These are phyloP conservation scores for Amblyopsis rosae DNA, from an alignment of 2,113 vertebrate species.

Conservation along the genomic window DNA sequence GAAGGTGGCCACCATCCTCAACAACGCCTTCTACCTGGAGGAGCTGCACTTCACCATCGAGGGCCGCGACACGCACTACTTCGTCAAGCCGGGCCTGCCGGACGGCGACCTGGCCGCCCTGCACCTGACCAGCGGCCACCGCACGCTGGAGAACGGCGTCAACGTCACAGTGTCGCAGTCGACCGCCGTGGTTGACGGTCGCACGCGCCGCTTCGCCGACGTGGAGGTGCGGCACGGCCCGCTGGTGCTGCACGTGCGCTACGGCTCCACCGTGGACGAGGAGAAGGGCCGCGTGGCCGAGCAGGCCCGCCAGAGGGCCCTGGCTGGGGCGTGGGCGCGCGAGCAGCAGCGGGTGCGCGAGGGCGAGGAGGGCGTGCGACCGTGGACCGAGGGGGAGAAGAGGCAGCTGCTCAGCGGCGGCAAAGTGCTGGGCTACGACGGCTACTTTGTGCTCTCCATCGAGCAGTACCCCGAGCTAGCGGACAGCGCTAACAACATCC, in stretches of 20 bases:
- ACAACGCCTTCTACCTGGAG: constrained; percentile 94
- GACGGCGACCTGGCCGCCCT: constrained; percentile 92
- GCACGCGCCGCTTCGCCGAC: constrained; percentile 97
- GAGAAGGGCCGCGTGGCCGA: constrained; percentile 94
- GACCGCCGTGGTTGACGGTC: constrained; percentile 92
- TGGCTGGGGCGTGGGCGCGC: constrained; percentile 89
- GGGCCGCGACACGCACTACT: constrained; percentile 94
- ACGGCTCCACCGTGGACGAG: constrained; percentile 94
- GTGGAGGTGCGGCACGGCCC: constrained; percentile 91
- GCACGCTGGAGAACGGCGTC: constrained; percentile 93
- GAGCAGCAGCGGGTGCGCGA: constrained; percentile 93
- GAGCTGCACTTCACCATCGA: constrained; percentile 95
- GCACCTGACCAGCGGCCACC: constrained; percentile 91
- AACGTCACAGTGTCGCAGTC: constrained; percentile 97
- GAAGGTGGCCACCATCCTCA: constrained; percentile 95
- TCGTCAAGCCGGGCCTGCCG: constrained; percentile 92
- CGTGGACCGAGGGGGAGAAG: constrained; percentile 98
- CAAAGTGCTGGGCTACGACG: constrained; percentile 94
- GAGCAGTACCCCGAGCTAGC: constrained; percentile 99
- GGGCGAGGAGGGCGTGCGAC: constrained; percentile 91
- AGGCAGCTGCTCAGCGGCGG: constrained; percentile 94
- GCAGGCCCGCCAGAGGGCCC: constrained; percentile 91
- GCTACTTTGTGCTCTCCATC: constrained; percentile 97
- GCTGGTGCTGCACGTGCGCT: constrained; percentile 92
- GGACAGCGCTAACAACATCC: constrained; percentile 96